Evolutionary conservation across 2,888 invertebrate species (phyloP), one percentile per base, ranked within the genome.

Genomic region (Eumerus sabulonum): DNA sequence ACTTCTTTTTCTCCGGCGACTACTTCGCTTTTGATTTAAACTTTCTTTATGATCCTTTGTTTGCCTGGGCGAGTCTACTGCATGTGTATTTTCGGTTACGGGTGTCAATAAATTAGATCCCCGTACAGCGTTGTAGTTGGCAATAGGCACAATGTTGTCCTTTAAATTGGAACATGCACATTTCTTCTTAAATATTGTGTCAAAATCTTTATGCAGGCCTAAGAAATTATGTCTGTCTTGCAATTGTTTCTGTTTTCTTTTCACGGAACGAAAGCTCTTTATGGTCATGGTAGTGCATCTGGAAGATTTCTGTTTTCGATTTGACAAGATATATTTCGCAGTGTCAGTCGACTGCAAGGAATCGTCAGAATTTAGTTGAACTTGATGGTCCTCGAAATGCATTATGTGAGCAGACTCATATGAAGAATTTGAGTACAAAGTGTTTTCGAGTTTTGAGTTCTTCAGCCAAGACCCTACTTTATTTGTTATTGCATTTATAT

Each of bases 301-400:
- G 2, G 74, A 50, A 0, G 79, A 16, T 4, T 56, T 60, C 7
- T 68, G 83, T 2, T 84, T 84, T 27, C 84, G 84, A 60, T 85
- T 86, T 17, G 85, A 84, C 2, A 84, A 84, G 36, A 88, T 86
- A 45, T 87, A 88, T 4, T 85, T 85, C 0, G 86, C 87, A 0
- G 87, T 87, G 42, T 88, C 88, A 5, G 85, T 79, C 0, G 87
- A 87, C 27, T 87, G 86, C 62, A 88, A 50, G 0, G 88, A 88
- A 18, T 83, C 83, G 35, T 79, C 79, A 2, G 79, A 79, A 5
- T 38, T 53, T 5, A 60, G 9, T 3, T 74, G 57, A 5, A 68
- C 14, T 2, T 64, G 59, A 13, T 79, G 67, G 14, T 74, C 51
- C 17, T 70, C 79, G 3, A 59, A 63, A 14, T 79, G 79, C 9